phyloP scores from a whole-genome alignment of 2,888 invertebrate species.

The Drosophila putrida region DNA sequence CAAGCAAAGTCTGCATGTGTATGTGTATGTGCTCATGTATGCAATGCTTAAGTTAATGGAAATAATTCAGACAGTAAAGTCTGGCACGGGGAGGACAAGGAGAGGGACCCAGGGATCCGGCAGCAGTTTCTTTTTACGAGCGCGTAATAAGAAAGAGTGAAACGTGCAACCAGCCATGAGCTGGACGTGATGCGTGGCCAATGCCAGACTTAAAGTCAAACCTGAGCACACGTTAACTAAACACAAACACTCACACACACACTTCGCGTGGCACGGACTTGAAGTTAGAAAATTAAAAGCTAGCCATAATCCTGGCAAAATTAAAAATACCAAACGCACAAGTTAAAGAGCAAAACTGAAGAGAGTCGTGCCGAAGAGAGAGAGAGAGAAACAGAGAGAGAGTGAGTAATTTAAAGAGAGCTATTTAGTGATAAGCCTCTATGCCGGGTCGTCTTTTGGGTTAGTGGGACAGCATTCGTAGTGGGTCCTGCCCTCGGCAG shows the following conservation, averaged over 20 bases:
- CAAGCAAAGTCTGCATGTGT: conserved; percentile 3
- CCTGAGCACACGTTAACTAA: conserved; percentile 52
- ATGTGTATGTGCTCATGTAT: conserved; percentile 29
- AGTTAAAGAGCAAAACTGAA: conserved; percentile 24
- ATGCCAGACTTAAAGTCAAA: conserved; percentile 32
- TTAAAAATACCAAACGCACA: conserved; percentile 67
- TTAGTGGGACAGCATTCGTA: conserved; percentile 59
- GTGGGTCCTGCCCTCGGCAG: conserved; percentile 5
- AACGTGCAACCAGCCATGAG: conserved; percentile 68
- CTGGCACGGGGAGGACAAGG: conserved; percentile 13
- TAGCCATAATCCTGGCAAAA: conserved; percentile 71
- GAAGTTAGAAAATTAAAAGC: conserved; percentile 66
- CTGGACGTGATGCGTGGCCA: conserved; percentile 68
- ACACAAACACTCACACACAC: conserved; percentile 36
- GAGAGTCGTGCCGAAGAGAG: conserved; percentile 24
- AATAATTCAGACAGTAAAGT: conserved; percentile 62
- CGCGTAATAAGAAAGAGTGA: conserved; percentile 76
- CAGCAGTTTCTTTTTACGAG: conserved; percentile 78
- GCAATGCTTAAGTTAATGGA: conserved; percentile 74
- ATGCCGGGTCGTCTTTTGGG: conserved; percentile 46
- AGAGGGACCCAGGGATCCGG: conserved; percentile 7
- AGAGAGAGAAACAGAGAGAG: neutral
- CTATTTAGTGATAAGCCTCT: conserved; percentile 12
- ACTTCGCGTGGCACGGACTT: conserved; percentile 13
- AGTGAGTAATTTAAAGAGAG: conserved; percentile 30